These are phyloP conservation scores for Hippocampus comes DNA, from an alignment of 2,113 vertebrate genomes.

Conservation along the genomic window DNA sequence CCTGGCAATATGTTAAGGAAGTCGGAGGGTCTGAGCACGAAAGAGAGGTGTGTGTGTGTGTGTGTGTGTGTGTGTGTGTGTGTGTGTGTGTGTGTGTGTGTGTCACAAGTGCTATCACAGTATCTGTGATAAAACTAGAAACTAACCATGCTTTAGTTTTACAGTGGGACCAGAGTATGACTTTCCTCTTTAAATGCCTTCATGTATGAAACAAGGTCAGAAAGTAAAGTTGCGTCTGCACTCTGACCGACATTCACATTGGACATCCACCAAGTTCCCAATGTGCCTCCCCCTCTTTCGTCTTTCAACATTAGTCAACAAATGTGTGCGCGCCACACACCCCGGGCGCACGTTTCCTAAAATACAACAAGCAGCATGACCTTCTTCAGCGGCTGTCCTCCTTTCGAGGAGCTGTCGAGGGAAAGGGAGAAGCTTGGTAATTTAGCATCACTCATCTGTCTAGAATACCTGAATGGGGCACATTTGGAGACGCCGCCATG, in stretches of 20 bases:
- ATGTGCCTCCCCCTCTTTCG: constrained; percentile 42
- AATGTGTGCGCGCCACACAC: constrained; percentile 7
- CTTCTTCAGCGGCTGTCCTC: constrained; percentile 77
- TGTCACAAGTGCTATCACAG: neutral
- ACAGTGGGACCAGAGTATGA: neutral
- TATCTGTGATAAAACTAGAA: too few species aligned
- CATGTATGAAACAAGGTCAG: neutral
- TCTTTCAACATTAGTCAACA: constrained; percentile 68
- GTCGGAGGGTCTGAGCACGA: constrained; percentile 16
- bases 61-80: neutral
- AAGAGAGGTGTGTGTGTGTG: neutral
- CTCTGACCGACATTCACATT: constrained; percentile 43
- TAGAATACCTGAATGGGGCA: neutral
- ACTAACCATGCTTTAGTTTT: too few species aligned
- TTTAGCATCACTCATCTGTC: neutral
- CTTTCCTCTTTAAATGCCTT: neutral
- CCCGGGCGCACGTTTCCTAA: constrained; percentile 60
- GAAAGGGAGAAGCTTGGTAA: constrained; percentile 28
- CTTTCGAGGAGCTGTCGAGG: constrained; percentile 69
- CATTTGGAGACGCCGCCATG: neutral
- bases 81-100: neutral
- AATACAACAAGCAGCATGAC: constrained; percentile 67
- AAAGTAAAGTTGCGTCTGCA: neutral
- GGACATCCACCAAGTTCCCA: constrained; percentile 24
- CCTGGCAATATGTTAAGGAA: constrained; percentile 33